Evolutionary conservation across 2,888 invertebrate genomes (phyloP).

Genomic region (Cybosia mesomella): DNA sequence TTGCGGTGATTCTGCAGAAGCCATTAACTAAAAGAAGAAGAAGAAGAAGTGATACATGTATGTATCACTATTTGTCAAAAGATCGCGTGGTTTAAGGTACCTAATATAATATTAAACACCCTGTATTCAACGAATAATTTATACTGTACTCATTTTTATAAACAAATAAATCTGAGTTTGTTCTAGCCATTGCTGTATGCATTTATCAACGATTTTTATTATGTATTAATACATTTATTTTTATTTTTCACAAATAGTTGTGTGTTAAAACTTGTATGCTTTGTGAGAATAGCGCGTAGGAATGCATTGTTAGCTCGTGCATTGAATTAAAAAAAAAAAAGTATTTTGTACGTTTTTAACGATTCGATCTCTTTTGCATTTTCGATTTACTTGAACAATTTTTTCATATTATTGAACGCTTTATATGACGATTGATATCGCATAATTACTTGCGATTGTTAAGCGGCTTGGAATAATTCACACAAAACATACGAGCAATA

Average conservation of each 20-base stretch:
- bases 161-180: conserved; percentile 16
- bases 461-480: conserved; percentile 15
- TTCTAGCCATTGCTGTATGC: conserved; percentile 47
- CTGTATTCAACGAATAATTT: conserved; percentile 9
- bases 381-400: conserved; percentile 12
- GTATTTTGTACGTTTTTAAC: neutral
- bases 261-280: conserved; percentile 46
- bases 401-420: conserved; percentile 1
- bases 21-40: no score
- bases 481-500: conserved; percentile 44
- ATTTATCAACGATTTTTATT: conserved; percentile 45
- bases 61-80: neutral
- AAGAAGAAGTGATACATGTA: no score
- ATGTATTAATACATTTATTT: conserved; percentile 35
- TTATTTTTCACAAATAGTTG: conserved; percentile 33
- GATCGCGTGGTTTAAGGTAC: neutral
- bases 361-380: conserved; percentile 19
- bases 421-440: neutral
- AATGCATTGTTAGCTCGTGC: neutral
- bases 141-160: conserved; percentile 7
- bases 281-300: conserved; percentile 35
- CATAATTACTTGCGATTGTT: neutral
- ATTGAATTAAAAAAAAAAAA: neutral
- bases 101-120: neutral
- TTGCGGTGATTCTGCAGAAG: no score